These are phyloP conservation scores for human (Homo sapiens) DNA, from an alignment of 2,113 vertebrate species.

Conservation along the genomic window GRCh38 chr1:104942001-104942500, in stretches of 20 bases:
- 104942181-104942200: slow-evolving; percentile 64
- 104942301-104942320: background rate
- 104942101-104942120: slow-evolving; percentile 68
- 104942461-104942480: slow-evolving; percentile 5
- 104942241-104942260: slow-evolving; percentile 47
- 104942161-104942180: slow-evolving; percentile 74
- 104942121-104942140: slow-evolving; percentile 63
- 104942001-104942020: slow-evolving; percentile 14
- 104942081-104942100: slow-evolving; percentile 67
- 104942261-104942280: slow-evolving; percentile 35
- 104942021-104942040: slow-evolving; percentile 44
- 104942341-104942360: slow-evolving; percentile 51
- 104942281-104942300: slow-evolving; percentile 21
- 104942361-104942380: slow-evolving; percentile 22
- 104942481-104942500: slow-evolving; percentile 47
- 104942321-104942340: slow-evolving; percentile 7
- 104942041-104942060: slow-evolving; percentile 17
- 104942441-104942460: slow-evolving; percentile 61
- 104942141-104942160: slow-evolving; percentile 74
- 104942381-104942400: slow-evolving; percentile 32
- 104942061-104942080: slow-evolving; percentile 42
- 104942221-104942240: slow-evolving; percentile 45
- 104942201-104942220: slow-evolving; percentile 70
- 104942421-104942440: background rate
- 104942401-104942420: slow-evolving; percentile 14